A percentile compares a stretch with the other conserved stretches of the same genome.
Evolutionary conservation across 2,113 vertebrate species (phyloP).

Genomic region (Echinops telfairi): DNA sequence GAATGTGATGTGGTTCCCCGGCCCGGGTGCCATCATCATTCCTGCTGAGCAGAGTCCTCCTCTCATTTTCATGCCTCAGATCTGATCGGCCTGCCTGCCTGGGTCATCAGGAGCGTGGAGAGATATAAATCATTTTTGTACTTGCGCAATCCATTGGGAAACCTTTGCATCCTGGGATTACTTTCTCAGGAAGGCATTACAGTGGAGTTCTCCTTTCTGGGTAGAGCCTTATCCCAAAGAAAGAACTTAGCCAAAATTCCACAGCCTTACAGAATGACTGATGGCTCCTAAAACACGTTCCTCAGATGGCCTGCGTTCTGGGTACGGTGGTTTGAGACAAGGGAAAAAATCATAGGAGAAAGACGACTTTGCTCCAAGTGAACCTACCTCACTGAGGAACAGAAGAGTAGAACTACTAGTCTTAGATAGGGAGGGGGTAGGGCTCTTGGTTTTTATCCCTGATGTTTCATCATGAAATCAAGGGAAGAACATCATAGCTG

Average conservation of each 20-base stretch:
- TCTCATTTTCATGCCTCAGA: not conserved
- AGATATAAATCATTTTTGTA: constrained; percentile 1
- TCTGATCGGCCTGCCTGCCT: not conserved
- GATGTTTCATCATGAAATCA: constrained; percentile 22
- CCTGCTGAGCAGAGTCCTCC: not conserved
- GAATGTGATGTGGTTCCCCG: not conserved
- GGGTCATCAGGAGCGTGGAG: not conserved
- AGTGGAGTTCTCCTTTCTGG: constrained; percentile 88
- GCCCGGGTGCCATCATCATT: not conserved
- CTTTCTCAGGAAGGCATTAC: not conserved
- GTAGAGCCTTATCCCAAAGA: constrained; percentile 88
- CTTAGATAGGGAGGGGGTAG: not conserved
- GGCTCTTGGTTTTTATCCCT: constrained; percentile 9
- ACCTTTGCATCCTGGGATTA: not conserved
- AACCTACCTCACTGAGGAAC: too few relatives aligned
- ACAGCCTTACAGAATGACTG: not conserved
- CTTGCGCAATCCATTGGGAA: not conserved
- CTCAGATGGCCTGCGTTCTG: not conserved
- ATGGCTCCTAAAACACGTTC: constrained; percentile 1
- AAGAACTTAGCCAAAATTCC: constrained; percentile 67
- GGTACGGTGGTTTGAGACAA: not conserved
- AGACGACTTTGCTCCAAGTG: too few relatives aligned
- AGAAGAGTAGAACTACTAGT: too few relatives aligned
- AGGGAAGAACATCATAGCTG: not conserved
- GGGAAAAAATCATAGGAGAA: not conserved